These are phyloP conservation scores for Pterophyllum scalare DNA, from an alignment of 2,113 vertebrate genomes.

Conservation along the genomic window DNA sequence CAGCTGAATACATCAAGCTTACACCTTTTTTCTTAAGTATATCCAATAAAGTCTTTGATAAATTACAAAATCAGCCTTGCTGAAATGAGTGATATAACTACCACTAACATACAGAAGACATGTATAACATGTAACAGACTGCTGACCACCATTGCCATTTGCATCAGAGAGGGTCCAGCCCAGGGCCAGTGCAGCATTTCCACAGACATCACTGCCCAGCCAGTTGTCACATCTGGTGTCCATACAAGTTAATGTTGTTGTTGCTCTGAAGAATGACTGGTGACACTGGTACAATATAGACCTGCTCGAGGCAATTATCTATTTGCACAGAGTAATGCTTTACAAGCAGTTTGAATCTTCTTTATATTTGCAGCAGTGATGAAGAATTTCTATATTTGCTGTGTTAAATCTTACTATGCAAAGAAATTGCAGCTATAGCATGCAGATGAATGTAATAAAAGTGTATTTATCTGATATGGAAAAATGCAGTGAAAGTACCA, in stretches of 20 bases:
- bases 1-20: not conserved
- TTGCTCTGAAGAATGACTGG: not conserved
- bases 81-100: not conserved
- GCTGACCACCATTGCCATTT: not conserved
- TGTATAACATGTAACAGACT: not conserved
- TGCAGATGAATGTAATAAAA: too few species aligned
- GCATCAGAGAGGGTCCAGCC: not conserved
- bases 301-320: not conserved
- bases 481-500: too few species aligned
- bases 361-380: too few species aligned
- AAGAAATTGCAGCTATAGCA: too few species aligned
- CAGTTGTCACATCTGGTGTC: slow-evolving; percentile 1
- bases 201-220: not conserved
- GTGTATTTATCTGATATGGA: too few species aligned
- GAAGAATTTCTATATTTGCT: too few species aligned
- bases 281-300: not conserved
- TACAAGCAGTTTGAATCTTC: too few species aligned
- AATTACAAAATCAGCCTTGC: not conserved
- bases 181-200: not conserved
- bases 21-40: not conserved
- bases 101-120: not conserved
- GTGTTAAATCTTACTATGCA: too few species aligned
- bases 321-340: too few species aligned
- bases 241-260: not conserved
- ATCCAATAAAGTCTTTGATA: not conserved